Percentiles rank a stretch among this genome's conserved stretches.
phyloP scores from a whole-genome alignment of 2,888 invertebrate genomes.

The Monopis laevigella region DNA sequence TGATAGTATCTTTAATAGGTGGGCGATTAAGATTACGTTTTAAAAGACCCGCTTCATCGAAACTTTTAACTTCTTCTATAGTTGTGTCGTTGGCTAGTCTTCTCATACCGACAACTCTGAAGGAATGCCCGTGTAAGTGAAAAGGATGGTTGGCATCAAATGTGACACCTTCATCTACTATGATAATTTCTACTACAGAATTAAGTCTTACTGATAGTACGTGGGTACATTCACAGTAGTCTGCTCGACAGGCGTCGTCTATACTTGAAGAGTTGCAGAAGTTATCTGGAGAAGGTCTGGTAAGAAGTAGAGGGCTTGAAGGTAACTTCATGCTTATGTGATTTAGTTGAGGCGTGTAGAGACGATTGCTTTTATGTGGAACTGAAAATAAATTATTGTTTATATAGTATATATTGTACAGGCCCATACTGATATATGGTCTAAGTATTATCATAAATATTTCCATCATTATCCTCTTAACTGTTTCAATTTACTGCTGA shows the following conservation, averaged over 20 bases:
- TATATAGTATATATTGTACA: too few species aligned
- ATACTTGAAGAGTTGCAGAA: conserved; percentile 83
- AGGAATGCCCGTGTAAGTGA: conserved; percentile 87
- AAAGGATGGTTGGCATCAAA: conserved; percentile 91
- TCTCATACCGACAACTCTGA: conserved; percentile 84
- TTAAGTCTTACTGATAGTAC: conserved; percentile 76
- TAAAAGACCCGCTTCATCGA: conserved; percentile 75
- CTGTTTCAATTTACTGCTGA: too few species aligned
- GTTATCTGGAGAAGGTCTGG: conserved; percentile 68
- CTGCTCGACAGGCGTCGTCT: conserved; percentile 68
- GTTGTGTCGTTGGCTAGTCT: conserved; percentile 75
- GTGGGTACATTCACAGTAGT: conserved; percentile 87
- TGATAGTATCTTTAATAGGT: conserved; percentile 88
- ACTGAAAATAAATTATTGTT: conserved; percentile 62
- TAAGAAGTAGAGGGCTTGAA: conserved; percentile 74
- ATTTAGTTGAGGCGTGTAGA: conserved; percentile 88
- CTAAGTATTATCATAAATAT: too few species aligned
- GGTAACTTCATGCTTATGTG: conserved; percentile 85
- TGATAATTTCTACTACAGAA: conserved; percentile 83
- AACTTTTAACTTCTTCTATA: conserved; percentile 71
- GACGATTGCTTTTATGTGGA: conserved; percentile 57
- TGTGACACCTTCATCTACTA: conserved; percentile 84
- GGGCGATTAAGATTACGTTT: conserved; percentile 77
- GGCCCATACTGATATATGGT: too few species aligned
- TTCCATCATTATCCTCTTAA: too few species aligned